Conservation (phyloP, 2,797 vertebrate genomes). For the Diplodus sargus region DNA sequence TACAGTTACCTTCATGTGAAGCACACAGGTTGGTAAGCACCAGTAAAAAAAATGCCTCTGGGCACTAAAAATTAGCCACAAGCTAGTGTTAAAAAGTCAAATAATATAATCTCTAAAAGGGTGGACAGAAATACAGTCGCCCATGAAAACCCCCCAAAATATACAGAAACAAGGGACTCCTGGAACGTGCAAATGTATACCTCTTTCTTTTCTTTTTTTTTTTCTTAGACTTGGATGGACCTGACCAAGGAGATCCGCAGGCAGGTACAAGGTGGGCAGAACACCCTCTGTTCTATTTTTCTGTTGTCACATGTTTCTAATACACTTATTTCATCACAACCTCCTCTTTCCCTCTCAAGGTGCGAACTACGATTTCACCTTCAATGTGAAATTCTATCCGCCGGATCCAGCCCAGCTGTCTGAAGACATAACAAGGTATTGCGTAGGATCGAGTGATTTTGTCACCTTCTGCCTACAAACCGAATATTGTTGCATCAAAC, state of each 20-base stretch:
- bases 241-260: constrained; percentile 95
- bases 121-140: too few species aligned
- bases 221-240: constrained; percentile 93
- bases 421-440: constrained; percentile 96
- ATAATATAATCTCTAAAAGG: too few species aligned
- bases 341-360: constrained; percentile 77
- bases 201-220: not conserved
- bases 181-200: too few species aligned
- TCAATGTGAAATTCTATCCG: constrained; percentile 97
- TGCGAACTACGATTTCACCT: constrained; percentile 92
- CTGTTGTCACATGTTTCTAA: not conserved
- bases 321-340: not conserved
- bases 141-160: too few species aligned
- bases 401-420: constrained; percentile 96
- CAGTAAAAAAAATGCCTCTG: too few species aligned
- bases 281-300: not conserved
- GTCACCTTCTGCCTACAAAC: not conserved
- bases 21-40: too few species aligned
- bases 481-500: not conserved
- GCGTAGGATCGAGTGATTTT: not conserved
- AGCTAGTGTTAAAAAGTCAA: too few species aligned
- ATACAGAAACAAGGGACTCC: too few species aligned
- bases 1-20: too few species aligned
- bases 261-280: constrained; percentile 91
- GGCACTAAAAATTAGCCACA: too few species aligned